Conservation (phyloP, 2,113 vertebrate genomes). For the Scomber japonicus region DNA sequence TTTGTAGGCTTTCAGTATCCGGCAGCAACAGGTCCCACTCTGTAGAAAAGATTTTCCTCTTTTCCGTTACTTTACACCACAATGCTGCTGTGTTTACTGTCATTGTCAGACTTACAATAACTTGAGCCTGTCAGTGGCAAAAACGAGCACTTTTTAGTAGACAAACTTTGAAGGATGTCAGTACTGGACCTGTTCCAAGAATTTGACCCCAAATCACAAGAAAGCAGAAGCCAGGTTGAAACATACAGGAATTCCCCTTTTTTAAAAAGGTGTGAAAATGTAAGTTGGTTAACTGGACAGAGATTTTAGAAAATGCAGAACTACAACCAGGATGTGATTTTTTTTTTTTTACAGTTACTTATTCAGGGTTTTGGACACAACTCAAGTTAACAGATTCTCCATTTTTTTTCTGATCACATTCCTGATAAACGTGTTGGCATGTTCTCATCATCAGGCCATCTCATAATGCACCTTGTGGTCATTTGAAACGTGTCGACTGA, state of each 20-base stretch:
- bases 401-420: conserved; percentile 52
- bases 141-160: too few relatives aligned
- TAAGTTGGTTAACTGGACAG: conserved; percentile 6
- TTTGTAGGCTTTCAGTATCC: too few relatives aligned
- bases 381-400: background rate
- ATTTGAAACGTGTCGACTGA: conserved; percentile 31
- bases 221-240: too few relatives aligned
- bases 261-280: conserved; percentile 3
- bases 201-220: too few relatives aligned
- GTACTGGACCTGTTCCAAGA: too few relatives aligned
- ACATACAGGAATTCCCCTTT: background rate
- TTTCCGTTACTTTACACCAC: too few relatives aligned
- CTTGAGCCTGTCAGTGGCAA: too few relatives aligned
- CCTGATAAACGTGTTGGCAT: conserved; percentile 35
- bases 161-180: too few relatives aligned
- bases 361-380: conserved; percentile 38
- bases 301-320: conserved; percentile 12
- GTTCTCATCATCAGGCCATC: conserved; percentile 17
- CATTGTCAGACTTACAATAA: too few relatives aligned
- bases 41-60: too few relatives aligned
- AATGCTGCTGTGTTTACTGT: too few relatives aligned
- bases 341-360: conserved; percentile 48
- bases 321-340: conserved; percentile 23
- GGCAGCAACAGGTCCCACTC: too few relatives aligned
- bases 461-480: conserved; percentile 10